Evolutionary conservation across 2,888 invertebrate genomes (phyloP), one percentile per base, ranked within the genome.

Genomic region (Ischnus inquisitorius): DNA sequence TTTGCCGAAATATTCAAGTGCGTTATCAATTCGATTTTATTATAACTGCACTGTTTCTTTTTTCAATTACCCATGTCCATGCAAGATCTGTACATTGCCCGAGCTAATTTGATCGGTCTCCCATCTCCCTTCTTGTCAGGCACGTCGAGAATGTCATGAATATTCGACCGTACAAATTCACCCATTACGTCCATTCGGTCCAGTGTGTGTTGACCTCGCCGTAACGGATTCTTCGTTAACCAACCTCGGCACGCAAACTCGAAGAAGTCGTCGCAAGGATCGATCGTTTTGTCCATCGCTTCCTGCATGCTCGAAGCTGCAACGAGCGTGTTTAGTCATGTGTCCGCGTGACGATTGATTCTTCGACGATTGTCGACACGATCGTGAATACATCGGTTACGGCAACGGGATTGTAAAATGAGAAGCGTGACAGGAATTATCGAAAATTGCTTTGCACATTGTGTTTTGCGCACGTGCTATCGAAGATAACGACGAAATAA

Each of bases 171-270:
- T 62, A 96, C 94, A 72, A 95, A 94, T 88, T 96, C 96, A 57
- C 96, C 92, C 0, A 96, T 94, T 82, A 93, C 92, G 41, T 95
- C 95, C 74, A 96, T 93, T 92, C 95, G 95, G 91, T 96, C 96
- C 96, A 96, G 96, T 4, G 95, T 95, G 0, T 95, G 95, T 68
- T 96, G 94, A 94, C 95, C 96, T 84, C 96, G 96, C 57, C 5
- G 34, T 34, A 96, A 95, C 0, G 96, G 96, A 92, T 96, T 95
- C 88, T 95, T 95, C 85, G 95, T 94, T 88, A 95, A 95, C 96
- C 96, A 96, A 0, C 95, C 95, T 0, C 96, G 96, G 90, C 96
- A 96, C 0, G 96, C 95, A 88, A 95, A 96, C 91, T 95, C 95
- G 94, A 96, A 96, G 93, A 96, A 96, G 91, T 96, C 96, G 1